Evolutionary conservation across 2,888 invertebrate species (phyloP), one percentile per base, ranked within the genome.

Genomic region (Conops quadrifasciatus): DNA sequence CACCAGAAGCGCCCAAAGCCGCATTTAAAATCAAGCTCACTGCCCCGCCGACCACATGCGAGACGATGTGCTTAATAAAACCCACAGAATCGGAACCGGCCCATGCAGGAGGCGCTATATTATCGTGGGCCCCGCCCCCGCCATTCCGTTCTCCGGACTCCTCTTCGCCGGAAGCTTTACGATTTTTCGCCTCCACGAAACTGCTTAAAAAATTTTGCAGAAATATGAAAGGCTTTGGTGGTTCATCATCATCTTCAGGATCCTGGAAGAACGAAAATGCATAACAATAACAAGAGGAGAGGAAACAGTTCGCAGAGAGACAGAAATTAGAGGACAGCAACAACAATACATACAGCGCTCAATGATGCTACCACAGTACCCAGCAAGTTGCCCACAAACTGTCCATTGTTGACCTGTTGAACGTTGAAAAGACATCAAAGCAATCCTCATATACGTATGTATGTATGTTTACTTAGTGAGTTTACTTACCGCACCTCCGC

Each of bases 331-430:
- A 51, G 3, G 51, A 28, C 19, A 16, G 45, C 64, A 72, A 67
- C 30, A 71, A 73, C 19, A 47, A 73, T 80, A 82, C 78, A 74
- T 85, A 86, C 86, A 77, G 86, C 85, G 78, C 86, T 86, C 26
- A 86, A 73, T 69, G 83, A 79, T 68, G 86, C 85, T 30, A 86
- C 76, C 9, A 86, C 77, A 43, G 85, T 85, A 73, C 86, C 86
- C 51, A 86, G 70, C 53, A 86, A 81, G 68, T 85, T 84, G 62
- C 86, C 86, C 67, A 86, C 71, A 72, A 86, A 86, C 75, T 81
- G 78, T 72, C 86, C 86, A 76, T 86, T 86, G 70, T 84, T 84
- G 2, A 82, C 77, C 86, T 86, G 72, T 16, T 78, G 60, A 26
- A 19, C 24, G 36, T 51, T 47, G 9, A 21, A 68, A 36, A 47